A percentile compares a stretch with the other conserved stretches of the same genome.
These are phyloP conservation scores for Ctenoplectra terminalis DNA, from an alignment of 1,140 invertebrate genomes.

Conservation along the genomic window DNA sequence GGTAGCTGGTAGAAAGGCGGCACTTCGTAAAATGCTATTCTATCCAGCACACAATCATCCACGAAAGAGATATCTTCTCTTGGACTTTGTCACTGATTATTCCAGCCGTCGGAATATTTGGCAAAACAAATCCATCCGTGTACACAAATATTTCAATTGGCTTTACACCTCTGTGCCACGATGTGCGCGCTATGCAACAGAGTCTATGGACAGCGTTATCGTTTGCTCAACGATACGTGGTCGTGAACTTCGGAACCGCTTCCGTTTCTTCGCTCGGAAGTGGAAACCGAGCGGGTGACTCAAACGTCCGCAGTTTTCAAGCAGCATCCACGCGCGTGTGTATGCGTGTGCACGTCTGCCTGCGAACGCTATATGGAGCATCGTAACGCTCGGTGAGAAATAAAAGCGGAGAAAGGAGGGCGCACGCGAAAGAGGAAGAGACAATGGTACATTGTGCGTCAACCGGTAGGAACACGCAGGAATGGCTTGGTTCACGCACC, in stretches of 20 bases:
- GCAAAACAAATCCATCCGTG: background rate
- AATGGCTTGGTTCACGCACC: conserved; percentile 49
- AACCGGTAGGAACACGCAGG: conserved; percentile 48
- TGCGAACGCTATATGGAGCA: no score
- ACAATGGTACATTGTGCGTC: conserved; percentile 71
- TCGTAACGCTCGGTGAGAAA: background rate
- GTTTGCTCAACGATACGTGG: background rate
- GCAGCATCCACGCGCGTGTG: background rate
- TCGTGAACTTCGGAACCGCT: conserved; percentile 11
- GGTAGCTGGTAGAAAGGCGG: no score
- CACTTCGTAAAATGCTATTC: no score
- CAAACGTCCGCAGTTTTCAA: conserved; percentile 30
- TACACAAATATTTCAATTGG: background rate
- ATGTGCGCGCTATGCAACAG: no score
- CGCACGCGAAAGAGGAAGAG: conserved; percentile 52
- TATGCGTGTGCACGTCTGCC: no score
- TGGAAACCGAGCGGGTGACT: conserved; percentile 46
- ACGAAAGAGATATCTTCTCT: no score
- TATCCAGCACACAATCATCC: background rate
- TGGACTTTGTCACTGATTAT: background rate
- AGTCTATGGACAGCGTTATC: background rate
- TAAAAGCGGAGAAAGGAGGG: conserved; percentile 43
- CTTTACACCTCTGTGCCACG: no score
- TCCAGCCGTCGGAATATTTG: background rate
- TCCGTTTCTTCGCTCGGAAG: background rate